These are phyloP conservation scores for Candidula unifasciata DNA, from an alignment of 2,888 invertebrate species.

Conservation along the genomic window DNA sequence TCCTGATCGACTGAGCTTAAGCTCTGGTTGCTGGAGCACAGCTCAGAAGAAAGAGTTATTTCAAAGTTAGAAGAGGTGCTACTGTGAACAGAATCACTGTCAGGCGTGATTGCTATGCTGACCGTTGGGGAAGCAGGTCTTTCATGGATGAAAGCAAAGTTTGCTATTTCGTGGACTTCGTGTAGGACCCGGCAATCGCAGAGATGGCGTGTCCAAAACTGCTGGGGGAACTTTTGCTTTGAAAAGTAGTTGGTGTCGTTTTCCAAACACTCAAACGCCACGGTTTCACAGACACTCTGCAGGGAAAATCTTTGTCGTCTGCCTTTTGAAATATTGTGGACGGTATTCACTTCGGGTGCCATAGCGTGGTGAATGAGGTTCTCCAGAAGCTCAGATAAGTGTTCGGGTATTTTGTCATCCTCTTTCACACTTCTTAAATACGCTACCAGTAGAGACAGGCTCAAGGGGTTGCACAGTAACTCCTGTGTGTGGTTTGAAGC, in stretches of 20 bases:
- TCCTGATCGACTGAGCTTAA: slow-evolving; percentile 16
- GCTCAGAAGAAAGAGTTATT: slow-evolving; percentile 27
- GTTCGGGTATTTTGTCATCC: slow-evolving; percentile 51
- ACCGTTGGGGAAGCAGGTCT: slow-evolving; percentile 36
- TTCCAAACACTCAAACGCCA: slow-evolving; percentile 57
- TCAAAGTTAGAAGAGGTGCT: slow-evolving; percentile 38
- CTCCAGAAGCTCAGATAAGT: slow-evolving; percentile 50
- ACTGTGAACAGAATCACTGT: slow-evolving; percentile 48
- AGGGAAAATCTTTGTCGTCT: slow-evolving; percentile 40
- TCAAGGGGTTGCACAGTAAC: slow-evolving; percentile 56
- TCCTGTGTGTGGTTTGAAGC: slow-evolving; percentile 54
- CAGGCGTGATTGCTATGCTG: slow-evolving; percentile 38
- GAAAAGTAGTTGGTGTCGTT: slow-evolving; percentile 56
- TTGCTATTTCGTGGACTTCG: slow-evolving; percentile 57
- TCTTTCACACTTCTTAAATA: slow-evolving; percentile 52
- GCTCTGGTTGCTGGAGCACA: slow-evolving; percentile 44
- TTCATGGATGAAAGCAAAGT: slow-evolving; percentile 49
- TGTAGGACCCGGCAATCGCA: slow-evolving; percentile 57
- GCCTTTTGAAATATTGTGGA: slow-evolving; percentile 31
- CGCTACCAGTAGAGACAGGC: slow-evolving; percentile 52
- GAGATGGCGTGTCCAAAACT: slow-evolving; percentile 55
- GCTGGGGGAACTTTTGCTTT: slow-evolving; percentile 54
- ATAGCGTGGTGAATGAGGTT: slow-evolving; percentile 50
- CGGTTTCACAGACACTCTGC: slow-evolving; percentile 53
- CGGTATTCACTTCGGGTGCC: slow-evolving; percentile 43